A percentile compares a stretch with the other conserved stretches of the same genome.
phyloP scores from a whole-genome alignment of 2,888 invertebrate genomes.

The Criorhina ranunculi region DNA sequence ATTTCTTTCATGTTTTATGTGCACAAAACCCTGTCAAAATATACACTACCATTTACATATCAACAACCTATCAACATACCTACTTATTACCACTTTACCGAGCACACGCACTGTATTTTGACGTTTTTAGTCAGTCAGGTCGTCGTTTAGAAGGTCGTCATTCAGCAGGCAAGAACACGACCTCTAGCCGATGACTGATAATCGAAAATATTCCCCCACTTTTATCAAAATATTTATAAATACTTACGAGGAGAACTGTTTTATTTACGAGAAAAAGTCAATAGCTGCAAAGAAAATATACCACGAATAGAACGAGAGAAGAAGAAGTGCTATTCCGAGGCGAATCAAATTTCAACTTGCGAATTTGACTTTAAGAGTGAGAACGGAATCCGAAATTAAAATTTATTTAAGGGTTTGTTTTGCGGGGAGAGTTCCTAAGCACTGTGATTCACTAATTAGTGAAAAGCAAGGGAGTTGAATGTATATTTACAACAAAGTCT shows the following conservation, averaged over 20 bases:
- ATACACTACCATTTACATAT: slow-evolving; percentile 45
- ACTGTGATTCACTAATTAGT: slow-evolving; percentile 19
- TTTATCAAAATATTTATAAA: slow-evolving; percentile 49
- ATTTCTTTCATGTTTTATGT: slow-evolving; percentile 40
- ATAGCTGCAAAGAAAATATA: slow-evolving; percentile 40
- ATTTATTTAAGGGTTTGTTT: neutral
- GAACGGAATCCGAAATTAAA: slow-evolving; percentile 10
- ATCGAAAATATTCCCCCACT: slow-evolving; percentile 18
- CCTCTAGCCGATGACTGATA: slow-evolving; percentile 49
- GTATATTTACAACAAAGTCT: neutral
- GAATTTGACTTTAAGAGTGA: slow-evolving; percentile 26
- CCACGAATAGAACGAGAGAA: slow-evolving; percentile 25
- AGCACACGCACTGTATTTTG: slow-evolving; percentile 52
- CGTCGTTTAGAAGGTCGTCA: slow-evolving; percentile 45
- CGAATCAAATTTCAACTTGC: slow-evolving; percentile 37
- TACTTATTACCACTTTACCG: slow-evolving; percentile 54
- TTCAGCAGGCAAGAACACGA: slow-evolving; percentile 38
- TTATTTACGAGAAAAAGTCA: slow-evolving; percentile 44
- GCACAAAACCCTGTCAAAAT: slow-evolving; percentile 49
- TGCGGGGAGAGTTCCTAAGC: neutral
- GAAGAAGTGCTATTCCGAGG: slow-evolving; percentile 10
- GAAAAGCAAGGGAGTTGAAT: neutral
- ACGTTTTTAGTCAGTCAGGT: slow-evolving; percentile 16
- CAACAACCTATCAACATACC: slow-evolving; percentile 48
- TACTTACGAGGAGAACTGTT: slow-evolving; percentile 43